These are phyloP conservation scores for Caenorhabditis latens DNA, from an alignment of 1,140 invertebrate species.

Conservation along the genomic window DNA sequence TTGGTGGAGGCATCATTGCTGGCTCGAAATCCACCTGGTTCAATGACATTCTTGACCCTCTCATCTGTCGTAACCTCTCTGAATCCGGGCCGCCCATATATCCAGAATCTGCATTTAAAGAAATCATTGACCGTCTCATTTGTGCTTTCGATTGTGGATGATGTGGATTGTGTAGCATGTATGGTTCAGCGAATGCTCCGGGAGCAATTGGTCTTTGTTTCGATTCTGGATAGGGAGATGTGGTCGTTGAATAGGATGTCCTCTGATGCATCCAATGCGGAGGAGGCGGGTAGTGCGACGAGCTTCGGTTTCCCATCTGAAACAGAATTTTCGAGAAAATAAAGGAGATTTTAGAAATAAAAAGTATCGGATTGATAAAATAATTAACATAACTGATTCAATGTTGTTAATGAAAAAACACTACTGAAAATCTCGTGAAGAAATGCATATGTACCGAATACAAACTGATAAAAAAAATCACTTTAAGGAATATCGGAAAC, in stretches of 20 bases:
- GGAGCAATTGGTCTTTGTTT: constrained; percentile 46
- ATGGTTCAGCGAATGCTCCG: constrained; percentile 54
- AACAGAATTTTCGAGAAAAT: background rate
- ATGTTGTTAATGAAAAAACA: no score
- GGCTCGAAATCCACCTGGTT: constrained; percentile 56
- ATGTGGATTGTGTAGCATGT: constrained; percentile 50
- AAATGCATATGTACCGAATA: no score
- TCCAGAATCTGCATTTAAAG: constrained; percentile 45
- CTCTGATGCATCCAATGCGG: constrained; percentile 43
- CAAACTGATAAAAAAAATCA: no score
- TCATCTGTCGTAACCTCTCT: constrained; percentile 14
- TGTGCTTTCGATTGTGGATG: constrained; percentile 34
- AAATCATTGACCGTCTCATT: constrained; percentile 57
- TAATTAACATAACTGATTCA: no score
- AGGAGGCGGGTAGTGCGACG: constrained; percentile 52
- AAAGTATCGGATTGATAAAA: background rate
- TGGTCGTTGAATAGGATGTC: constrained; percentile 7
- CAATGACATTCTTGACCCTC: constrained; percentile 54
- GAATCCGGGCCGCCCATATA: constrained; percentile 16
- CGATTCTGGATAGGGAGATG: constrained; percentile 38
- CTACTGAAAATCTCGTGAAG: no score
- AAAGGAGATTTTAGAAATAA: background rate
- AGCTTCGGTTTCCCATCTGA: constrained; percentile 51
- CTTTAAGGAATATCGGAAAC: no score
- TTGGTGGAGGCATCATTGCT: constrained; percentile 30